Evolutionary conservation across 2,797 vertebrate species (phyloP), one percentile per base, ranked within the genome.

Genomic region (Ctenochaetus hawaiiensis): DNA sequence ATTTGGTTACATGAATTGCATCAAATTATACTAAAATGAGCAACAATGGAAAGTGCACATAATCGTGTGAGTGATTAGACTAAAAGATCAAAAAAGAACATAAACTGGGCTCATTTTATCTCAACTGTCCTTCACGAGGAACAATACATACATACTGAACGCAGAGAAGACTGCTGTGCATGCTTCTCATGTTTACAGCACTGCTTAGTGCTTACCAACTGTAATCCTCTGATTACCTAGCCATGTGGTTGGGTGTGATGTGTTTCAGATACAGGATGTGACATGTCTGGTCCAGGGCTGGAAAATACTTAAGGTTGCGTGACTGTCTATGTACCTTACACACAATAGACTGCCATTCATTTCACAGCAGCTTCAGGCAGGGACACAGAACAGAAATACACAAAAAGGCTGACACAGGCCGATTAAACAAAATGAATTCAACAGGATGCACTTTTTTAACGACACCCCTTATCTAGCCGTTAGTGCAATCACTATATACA

Each of bases 401-500:
- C 53, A 79, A 49, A 71, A 67, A 83, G 75, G 65, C 52, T 18
- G 71, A 54, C 67, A 74, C 67, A 69, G 72, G 78, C 80, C 64
- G 52, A 80, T 72, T 77, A 71, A 75, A 77, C 14, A 48, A 54
- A 87, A 82, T 84, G 43, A 60, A 84, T 89, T 80, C 62, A 85
- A 87, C 20, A 83, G 80, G 81, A 87, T 83, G 41, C 54, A 51
- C 63, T 56, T 77, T 72, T 64, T 64, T 82, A 67, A 82, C 78
- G 78, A 67, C 81, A 67, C 26, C 70, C 81, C 70, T 90, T 82
- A 88, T 88, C 82, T 82, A 69, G 91, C 89, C 88, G 86, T 92
- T 91, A 90, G 74, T 74, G 75, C 83, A 92, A 89, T 93, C 89
- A 91, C 83, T 85, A 84, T 80, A 91, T 83, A 92, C 87, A 93